A percentile compares a stretch with the other conserved stretches of the same genome.
phyloP scores from a whole-genome alignment of 1,140 invertebrate genomes.

The Drosophila rufa region DNA sequence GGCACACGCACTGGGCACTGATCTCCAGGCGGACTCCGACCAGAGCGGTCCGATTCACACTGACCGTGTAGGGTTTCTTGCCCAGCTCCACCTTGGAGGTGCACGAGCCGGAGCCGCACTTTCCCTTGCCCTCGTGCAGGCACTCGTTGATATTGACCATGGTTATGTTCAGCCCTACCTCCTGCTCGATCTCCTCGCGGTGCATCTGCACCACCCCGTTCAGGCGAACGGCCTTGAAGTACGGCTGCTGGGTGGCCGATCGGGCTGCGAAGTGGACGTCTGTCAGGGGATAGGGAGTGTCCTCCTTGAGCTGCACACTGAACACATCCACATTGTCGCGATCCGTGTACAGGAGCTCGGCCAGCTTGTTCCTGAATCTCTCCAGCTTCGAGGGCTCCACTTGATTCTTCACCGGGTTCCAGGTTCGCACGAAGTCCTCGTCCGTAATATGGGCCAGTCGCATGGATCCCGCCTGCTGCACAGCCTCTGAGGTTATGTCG shows the following conservation, averaged over 20 bases:
- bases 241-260: conserved; percentile 87
- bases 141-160: conserved; percentile 91
- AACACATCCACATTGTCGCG: conserved; percentile 89
- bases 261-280: conserved; percentile 90
- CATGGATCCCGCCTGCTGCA: conserved; percentile 89
- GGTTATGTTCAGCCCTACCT: conserved; percentile 88
- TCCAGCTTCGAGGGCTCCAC: conserved; percentile 87
- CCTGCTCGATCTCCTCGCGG: conserved; percentile 88
- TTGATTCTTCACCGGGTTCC: conserved; percentile 85
- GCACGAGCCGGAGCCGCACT: conserved; percentile 88
- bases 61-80: conserved; percentile 89
- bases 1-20: conserved; percentile 87
- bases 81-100: conserved; percentile 88
- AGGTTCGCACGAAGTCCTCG: conserved; percentile 89
- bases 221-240: conserved; percentile 88
- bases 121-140: conserved; percentile 83
- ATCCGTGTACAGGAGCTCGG: conserved; percentile 86
- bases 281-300: conserved; percentile 86
- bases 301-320: conserved; percentile 87
- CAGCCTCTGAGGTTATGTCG: conserved; percentile 88
- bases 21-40: conserved; percentile 88
- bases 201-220: conserved; percentile 89
- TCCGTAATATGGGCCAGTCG: conserved; percentile 88
- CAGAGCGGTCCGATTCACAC: conserved; percentile 90
- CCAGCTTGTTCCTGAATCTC: conserved; percentile 86